Evolutionary conservation across 2,888 invertebrate species (phyloP).

Genomic region (Clitarchus hookeri): DNA sequence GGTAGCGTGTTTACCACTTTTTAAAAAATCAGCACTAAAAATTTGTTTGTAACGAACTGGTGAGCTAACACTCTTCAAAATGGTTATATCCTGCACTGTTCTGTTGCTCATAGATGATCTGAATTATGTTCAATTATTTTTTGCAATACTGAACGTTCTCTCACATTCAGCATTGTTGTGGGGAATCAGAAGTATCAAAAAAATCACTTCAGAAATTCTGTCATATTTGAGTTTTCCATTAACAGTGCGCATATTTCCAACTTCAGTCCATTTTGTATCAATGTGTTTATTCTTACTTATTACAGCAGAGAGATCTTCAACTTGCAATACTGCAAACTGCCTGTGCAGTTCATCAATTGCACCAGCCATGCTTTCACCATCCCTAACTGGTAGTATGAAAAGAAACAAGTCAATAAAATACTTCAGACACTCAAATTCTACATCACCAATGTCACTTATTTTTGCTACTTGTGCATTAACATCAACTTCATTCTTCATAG

Average conservation of each 20-base stretch:
- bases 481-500: background rate
- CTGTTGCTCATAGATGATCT: background rate
- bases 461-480: background rate
- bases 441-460: background rate
- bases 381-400: background rate
- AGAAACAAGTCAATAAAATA: background rate
- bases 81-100: background rate
- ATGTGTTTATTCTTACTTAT: no score
- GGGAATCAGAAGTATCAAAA: no score
- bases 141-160: no score
- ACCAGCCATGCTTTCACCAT: no score
- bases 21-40: background rate
- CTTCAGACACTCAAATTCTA: background rate
- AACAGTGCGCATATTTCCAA: no score
- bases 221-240: no score
- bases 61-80: background rate
- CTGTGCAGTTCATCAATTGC: no score
- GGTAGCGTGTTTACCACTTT: background rate
- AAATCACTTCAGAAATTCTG: no score
- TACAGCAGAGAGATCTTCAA: no score
- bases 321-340: no score
- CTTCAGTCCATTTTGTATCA: no score
- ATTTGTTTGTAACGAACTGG: background rate
- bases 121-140: background rate
- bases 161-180: no score